phyloP scores from a whole-genome alignment of 2,888 invertebrate genomes.

The Helobdella robusta region DNA sequence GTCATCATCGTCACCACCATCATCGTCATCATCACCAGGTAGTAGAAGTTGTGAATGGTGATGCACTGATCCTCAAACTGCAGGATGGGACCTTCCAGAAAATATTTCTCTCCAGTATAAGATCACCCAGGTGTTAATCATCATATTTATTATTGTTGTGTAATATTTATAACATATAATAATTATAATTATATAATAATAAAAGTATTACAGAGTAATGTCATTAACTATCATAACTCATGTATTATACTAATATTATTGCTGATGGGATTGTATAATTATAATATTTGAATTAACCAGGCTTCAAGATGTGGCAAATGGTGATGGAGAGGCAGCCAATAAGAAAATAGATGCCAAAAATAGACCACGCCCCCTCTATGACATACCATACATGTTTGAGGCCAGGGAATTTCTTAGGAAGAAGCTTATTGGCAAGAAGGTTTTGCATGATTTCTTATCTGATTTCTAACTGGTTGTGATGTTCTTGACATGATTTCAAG shows the following conservation, averaged over 20 bases:
- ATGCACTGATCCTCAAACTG: conserved; percentile 76
- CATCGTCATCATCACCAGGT: conserved; percentile 38
- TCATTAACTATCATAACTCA: too few species aligned
- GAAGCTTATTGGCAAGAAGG: conserved; percentile 75
- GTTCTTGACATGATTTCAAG: too few species aligned
- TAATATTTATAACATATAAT: too few species aligned
- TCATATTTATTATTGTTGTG: background rate
- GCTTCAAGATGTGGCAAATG: conserved; percentile 21
- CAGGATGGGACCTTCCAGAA: conserved; percentile 71
- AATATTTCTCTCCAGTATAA: conserved; percentile 86
- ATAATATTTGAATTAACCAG: too few species aligned
- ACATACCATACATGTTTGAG: conserved; percentile 97
- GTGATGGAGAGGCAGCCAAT: conserved; percentile 25
- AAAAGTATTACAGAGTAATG: too few species aligned
- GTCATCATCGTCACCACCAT: background rate
- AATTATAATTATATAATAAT: too few species aligned
- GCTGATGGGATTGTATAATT: too few species aligned
- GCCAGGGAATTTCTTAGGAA: conserved; percentile 91
- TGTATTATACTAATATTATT: too few species aligned
- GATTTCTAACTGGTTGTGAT: too few species aligned
- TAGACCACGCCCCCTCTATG: conserved; percentile 70
- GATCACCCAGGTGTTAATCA: conserved; percentile 69
- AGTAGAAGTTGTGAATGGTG: conserved; percentile 84
- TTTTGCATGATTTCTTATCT: conserved; percentile 10
- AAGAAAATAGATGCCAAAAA: conserved; percentile 34